These are phyloP conservation scores for Cetoscarus ocellatus DNA, from an alignment of 2,797 vertebrate species.

Conservation along the genomic window DNA sequence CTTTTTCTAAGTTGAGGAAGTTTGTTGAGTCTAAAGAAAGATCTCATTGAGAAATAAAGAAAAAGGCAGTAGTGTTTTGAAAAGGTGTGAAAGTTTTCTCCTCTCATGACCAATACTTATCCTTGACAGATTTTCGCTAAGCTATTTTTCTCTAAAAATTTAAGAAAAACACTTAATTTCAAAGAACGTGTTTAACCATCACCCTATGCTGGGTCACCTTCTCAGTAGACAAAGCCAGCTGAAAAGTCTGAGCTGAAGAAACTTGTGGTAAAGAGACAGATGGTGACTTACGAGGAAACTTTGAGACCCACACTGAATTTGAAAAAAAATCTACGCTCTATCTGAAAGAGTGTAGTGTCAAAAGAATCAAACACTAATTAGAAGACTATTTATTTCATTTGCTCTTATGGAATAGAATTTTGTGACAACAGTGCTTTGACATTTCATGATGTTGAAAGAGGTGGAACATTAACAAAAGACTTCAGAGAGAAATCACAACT, in stretches of 20 bases:
- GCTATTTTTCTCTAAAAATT: neutral
- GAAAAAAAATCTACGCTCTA: too few relatives aligned
- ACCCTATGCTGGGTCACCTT: neutral
- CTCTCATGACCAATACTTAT: neutral
- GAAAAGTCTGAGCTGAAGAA: neutral
- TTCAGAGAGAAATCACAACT: neutral
- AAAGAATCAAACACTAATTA: too few relatives aligned
- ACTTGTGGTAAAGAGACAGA: neutral
- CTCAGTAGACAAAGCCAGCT: neutral
- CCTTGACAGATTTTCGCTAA: slow-evolving; percentile 12
- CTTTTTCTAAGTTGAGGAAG: neutral
- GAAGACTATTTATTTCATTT: too few relatives aligned
- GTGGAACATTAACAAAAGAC: neutral
- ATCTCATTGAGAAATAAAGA: slow-evolving; percentile 1
- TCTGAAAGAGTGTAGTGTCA: neutral
- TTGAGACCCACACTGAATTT: too few relatives aligned
- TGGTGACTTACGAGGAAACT: neutral
- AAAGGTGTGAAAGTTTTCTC: neutral
- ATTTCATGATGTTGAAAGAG: too few relatives aligned
- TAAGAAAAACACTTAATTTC: neutral
- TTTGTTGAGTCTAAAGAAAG: slow-evolving; percentile 10
- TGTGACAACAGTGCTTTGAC: too few relatives aligned
- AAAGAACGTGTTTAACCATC: neutral
- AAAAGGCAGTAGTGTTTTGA: slow-evolving; percentile 2
- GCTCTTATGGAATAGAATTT: too few relatives aligned